Conservation (phyloP, 2,797 vertebrate genomes). For the Coluber constrictor region DNA sequence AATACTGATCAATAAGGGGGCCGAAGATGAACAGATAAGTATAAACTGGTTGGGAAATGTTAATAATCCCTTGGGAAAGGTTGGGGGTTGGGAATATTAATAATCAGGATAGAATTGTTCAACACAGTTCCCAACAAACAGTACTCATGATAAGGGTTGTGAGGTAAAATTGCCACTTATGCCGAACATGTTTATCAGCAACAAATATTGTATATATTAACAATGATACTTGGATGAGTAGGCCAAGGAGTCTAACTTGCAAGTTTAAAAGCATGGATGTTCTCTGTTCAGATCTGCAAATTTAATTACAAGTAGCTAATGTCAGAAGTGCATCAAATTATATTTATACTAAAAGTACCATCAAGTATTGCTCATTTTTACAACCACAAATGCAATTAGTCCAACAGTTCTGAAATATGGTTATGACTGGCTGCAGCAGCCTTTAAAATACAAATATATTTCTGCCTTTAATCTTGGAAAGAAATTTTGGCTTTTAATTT, state of each 20-base stretch:
- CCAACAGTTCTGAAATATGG: slow-evolving; percentile 33
- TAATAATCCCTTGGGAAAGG: neutral
- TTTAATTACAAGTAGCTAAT: neutral
- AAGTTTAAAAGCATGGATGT: neutral
- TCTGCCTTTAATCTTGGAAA: slow-evolving; percentile 33
- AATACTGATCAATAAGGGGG: neutral
- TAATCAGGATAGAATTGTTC: neutral
- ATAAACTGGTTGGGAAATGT: neutral
- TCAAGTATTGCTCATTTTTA: slow-evolving; percentile 33
- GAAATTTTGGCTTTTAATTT: slow-evolving; percentile 27
- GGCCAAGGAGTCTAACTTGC: neutral
- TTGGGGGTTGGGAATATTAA: neutral
- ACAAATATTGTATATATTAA: neutral
- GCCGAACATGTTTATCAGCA: neutral
- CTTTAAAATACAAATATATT: slow-evolving; percentile 33
- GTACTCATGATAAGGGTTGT: neutral
- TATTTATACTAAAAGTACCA: slow-evolving; percentile 5
- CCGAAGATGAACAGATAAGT: neutral
- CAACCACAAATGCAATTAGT: slow-evolving; percentile 41
- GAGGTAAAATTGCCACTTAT: neutral
- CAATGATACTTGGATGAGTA: neutral
- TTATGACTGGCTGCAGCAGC: neutral
- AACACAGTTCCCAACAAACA: neutral
- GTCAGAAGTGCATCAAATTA: neutral
- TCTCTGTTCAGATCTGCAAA: slow-evolving; percentile 2